Conservation (phyloP, 2,797 vertebrate species). For the Hoplostethus mediterraneus region DNA sequence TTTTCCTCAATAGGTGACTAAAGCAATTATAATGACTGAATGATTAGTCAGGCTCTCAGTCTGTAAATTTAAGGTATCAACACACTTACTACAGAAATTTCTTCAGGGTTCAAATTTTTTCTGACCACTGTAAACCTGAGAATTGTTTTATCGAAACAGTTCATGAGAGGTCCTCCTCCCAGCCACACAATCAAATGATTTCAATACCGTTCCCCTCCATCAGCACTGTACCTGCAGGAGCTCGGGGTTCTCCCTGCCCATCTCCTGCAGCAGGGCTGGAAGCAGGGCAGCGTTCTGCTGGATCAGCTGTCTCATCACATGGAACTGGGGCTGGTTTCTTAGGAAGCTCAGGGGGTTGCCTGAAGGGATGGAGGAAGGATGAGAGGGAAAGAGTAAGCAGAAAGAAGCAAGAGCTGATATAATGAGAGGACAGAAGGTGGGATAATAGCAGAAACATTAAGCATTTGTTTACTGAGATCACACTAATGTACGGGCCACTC, state of each 20-base stretch:
- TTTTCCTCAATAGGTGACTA: too few species aligned
- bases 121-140: too few species aligned
- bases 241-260: constrained; percentile 95
- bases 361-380: constrained; percentile 50
- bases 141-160: too few species aligned
- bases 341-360: constrained; percentile 95
- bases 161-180: background rate
- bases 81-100: too few species aligned
- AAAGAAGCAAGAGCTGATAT: background rate
- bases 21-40: too few species aligned
- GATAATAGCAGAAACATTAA: background rate
- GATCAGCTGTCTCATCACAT: constrained; percentile 98
- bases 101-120: too few species aligned
- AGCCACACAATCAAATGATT: background rate
- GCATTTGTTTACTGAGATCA: background rate
- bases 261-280: constrained; percentile 94
- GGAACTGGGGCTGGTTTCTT: constrained; percentile 95
- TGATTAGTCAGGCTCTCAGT: too few species aligned
- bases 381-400: constrained; percentile 1
- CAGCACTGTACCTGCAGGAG: constrained; percentile 88
- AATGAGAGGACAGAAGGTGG: background rate
- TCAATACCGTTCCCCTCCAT: background rate
- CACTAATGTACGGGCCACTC: constrained; percentile 46
- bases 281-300: constrained; percentile 95
- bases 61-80: too few species aligned